These are phyloP conservation scores for Motacilla tschutschensis DNA, from an alignment of 2,113 vertebrate species.

Conservation along the genomic window DNA sequence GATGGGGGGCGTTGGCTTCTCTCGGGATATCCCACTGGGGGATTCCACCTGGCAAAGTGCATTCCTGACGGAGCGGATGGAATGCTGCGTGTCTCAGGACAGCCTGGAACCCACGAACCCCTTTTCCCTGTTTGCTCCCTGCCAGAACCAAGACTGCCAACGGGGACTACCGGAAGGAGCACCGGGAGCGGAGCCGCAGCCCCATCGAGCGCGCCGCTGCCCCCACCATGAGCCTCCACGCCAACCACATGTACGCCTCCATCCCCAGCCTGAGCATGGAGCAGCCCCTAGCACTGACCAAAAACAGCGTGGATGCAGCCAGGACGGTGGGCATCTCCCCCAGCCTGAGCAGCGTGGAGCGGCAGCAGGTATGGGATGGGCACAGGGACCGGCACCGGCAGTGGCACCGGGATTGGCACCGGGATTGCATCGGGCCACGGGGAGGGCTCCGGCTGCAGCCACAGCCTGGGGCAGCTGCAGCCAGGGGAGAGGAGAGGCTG, in stretches of 20 bases:
- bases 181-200: conserved; percentile 89
- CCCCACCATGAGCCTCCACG: conserved; percentile 82
- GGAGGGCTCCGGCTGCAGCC: neutral
- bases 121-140: neutral
- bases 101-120: neutral
- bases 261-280: conserved; percentile 90
- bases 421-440: neutral
- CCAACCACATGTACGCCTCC: conserved; percentile 83
- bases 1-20: neutral
- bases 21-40: neutral
- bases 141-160: conserved; percentile 88
- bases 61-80: neutral
- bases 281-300: conserved; percentile 96
- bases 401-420: no score
- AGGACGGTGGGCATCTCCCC: conserved; percentile 76
- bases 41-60: neutral
- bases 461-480: neutral
- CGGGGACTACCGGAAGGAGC: conserved; percentile 92
- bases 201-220: conserved; percentile 86
- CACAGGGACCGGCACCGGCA: no score
- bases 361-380: conserved; percentile 86
- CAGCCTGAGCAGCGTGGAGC: conserved; percentile 80
- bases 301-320: conserved; percentile 84
- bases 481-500: neutral
- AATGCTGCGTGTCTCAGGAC: accelerated